phyloP scores from a whole-genome alignment of 2,888 invertebrate species.

The Epistrophe eligans region DNA sequence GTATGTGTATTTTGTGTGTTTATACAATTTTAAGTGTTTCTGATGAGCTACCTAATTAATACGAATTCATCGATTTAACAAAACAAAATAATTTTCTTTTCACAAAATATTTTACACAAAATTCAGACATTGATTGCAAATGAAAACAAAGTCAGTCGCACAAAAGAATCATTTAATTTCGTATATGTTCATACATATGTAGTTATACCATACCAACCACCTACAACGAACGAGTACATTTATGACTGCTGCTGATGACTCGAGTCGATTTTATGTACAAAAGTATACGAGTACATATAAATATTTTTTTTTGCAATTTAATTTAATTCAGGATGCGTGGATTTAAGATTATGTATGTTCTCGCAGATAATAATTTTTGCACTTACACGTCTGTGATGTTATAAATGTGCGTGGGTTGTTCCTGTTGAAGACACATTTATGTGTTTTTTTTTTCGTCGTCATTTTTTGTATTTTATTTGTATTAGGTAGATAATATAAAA shows the following conservation, averaged over 20 bases:
- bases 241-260: not conserved
- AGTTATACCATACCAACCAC: too few relatives aligned
- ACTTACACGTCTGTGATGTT: not conserved
- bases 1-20: not conserved
- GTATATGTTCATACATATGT: too few relatives aligned
- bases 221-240: not conserved
- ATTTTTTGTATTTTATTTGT: not conserved
- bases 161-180: slow-evolving; percentile 29
- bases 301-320: slow-evolving; percentile 42
- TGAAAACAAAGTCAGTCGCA: not conserved
- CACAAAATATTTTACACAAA: not conserved
- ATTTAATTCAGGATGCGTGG: slow-evolving; percentile 62
- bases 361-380: slow-evolving; percentile 24
- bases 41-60: slow-evolving; percentile 2
- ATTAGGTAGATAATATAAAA: slow-evolving; percentile 43
- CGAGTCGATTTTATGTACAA: too few relatives aligned
- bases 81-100: slow-evolving; percentile 6
- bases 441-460: not conserved
- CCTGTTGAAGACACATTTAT: slow-evolving; percentile 16
- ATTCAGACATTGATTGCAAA: slow-evolving; percentile 12
- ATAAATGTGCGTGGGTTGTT: slow-evolving; percentile 26
- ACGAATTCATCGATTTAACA: not conserved
- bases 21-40: slow-evolving; percentile 19
- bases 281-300: too few relatives aligned
- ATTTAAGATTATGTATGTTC: slow-evolving; percentile 46